Evolutionary conservation across 2,888 invertebrate species (phyloP), one percentile per base, ranked within the genome.

Genomic region (Cantharis rustica): DNA sequence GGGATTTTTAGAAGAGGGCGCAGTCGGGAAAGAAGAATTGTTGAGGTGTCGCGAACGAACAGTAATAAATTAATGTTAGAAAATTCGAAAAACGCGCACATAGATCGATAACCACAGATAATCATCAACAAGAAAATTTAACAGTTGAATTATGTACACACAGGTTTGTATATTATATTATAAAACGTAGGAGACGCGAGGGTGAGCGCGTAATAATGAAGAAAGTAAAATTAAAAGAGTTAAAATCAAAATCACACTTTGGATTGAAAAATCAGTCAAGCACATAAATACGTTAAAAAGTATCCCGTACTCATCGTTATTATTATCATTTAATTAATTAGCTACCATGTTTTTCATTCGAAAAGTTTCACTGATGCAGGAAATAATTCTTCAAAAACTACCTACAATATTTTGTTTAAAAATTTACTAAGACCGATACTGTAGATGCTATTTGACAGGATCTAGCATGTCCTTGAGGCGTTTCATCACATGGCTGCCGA

Each of bases 381-480:
- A 79, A 76, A 63, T 69, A 78, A 75, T 82, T 66, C 64, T 66
- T 79, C 81, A 82, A 81, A 47, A 47, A 47, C 47, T 47, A 47
- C n/a, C 80, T 81, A 81, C 75, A 80, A 79, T 81, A 80, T 80
- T 80, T 79, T 47, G 47, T 47, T 47, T n/a, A 47, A 47, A 47
- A 80, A 80, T 80, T 80, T 16, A 76, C 79, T 80, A 82, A 82
- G 82, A 26, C 76, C 80, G 76, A 68, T 72, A 75, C 17, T 81
- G 79, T 81, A 86, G 83, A 84, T 84, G 87, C 88, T 88, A 88
- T 87, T 88, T 88, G 77, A 87, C 88, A 72, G 88, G 88, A 84
- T 94, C 93, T 81, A 95, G 89, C 84, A 93, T 94, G 89, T 95
- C 93, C 88, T 95, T 95, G 85, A 95, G 91, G 84, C 94, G 91